These are phyloP conservation scores for Coccyzus lansbergi DNA, from an alignment of 2,797 vertebrate species.

Conservation along the genomic window DNA sequence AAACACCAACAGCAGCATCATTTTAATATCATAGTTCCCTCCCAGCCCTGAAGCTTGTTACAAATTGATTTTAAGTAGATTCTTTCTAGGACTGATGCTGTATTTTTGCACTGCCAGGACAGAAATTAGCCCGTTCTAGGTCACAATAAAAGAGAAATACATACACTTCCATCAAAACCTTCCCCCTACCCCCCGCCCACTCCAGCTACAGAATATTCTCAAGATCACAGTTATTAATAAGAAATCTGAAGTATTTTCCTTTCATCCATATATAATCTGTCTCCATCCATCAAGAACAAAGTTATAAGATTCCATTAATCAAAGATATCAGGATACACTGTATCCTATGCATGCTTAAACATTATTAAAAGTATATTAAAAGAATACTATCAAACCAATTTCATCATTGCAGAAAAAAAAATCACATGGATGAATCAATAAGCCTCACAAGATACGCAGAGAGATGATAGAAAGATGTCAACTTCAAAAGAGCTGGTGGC, in stretches of 20 bases:
- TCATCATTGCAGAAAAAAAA: constrained; percentile 43
- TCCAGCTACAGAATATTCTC: neutral
- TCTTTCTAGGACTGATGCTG: neutral
- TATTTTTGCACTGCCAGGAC: neutral
- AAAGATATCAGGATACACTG: constrained; percentile 51
- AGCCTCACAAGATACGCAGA: constrained; percentile 19
- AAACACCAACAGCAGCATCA: neutral
- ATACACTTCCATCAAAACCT: neutral
- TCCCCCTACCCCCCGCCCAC: too few relatives aligned
- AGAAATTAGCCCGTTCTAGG: neutral
- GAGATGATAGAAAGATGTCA: constrained; percentile 38
- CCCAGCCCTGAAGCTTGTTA: neutral
- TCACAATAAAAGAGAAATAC: neutral
- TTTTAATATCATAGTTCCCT: neutral
- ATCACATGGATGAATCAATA: constrained; percentile 45
- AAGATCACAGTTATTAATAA: neutral
- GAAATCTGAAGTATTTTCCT: neutral
- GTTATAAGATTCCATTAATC: constrained; percentile 62
- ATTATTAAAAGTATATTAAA: neutral
- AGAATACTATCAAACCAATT: constrained; percentile 52
- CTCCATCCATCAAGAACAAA: constrained; percentile 52
- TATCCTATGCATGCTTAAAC: neutral
- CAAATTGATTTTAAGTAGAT: neutral
- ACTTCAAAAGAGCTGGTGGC: neutral
- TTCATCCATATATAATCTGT: constrained; percentile 13